Conservation (phyloP, 2,113 vertebrate species). For the Craseonycteris thonglongyai region DNA sequence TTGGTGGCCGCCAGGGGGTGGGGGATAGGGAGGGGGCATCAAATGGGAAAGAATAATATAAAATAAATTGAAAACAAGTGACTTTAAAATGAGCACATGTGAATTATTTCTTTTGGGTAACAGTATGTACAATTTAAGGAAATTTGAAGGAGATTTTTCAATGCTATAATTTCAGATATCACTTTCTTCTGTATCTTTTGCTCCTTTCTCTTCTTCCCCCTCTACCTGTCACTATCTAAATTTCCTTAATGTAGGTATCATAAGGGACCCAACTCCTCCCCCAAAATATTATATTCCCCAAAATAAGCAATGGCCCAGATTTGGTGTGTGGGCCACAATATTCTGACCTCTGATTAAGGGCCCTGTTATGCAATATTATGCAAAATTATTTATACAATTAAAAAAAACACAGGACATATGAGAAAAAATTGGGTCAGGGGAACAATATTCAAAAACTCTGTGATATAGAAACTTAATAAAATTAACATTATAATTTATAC, state of each 20-base stretch:
- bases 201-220: not conserved
- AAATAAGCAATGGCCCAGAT: not conserved
- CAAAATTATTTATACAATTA: not conserved
- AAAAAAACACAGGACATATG: not conserved
- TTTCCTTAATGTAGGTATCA: not conserved
- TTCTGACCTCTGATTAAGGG: not conserved
- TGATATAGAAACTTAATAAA: not conserved
- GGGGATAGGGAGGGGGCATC: too few relatives aligned
- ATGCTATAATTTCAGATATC: constrained; percentile 19
- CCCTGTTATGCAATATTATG: not conserved
- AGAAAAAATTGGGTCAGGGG: not conserved
- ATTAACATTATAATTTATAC: not conserved
- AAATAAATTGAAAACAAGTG: too few relatives aligned
- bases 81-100: constrained; percentile 11
- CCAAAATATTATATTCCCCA: not conserved
- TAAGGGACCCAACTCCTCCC: too few relatives aligned
- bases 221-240: not conserved
- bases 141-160: not conserved
- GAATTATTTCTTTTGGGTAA: constrained; percentile 22
- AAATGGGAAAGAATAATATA: too few relatives aligned
- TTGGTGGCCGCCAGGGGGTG: too few relatives aligned
- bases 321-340: not conserved
- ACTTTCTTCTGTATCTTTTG: not conserved
- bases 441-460: not conserved
- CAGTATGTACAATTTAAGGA: not conserved